Conservation (phyloP, 1,140 invertebrate species). For the Lordiphosa collinella region DNA sequence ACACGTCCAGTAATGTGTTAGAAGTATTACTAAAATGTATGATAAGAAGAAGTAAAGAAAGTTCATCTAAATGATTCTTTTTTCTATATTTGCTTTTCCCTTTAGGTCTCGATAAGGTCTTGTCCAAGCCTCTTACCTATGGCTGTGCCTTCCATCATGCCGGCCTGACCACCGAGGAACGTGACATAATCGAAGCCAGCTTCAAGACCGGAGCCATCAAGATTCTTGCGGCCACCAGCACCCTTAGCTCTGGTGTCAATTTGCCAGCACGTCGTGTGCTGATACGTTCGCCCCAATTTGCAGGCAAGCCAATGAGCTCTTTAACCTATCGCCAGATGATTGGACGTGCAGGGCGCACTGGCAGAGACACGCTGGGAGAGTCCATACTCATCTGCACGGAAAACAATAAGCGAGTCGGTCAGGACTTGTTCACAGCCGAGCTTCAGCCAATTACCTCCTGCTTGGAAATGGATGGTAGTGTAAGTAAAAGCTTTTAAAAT, state of each 20-base stretch:
- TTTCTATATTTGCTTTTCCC: no score
- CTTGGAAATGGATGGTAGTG: conserved; percentile 85
- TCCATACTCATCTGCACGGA: conserved; percentile 94
- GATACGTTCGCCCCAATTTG: conserved; percentile 91
- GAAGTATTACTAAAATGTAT: no score
- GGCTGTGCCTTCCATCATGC: conserved; percentile 98
- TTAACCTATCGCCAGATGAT: conserved; percentile 98
- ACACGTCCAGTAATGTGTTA: no score
- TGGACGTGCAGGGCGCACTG: conserved; percentile 96
- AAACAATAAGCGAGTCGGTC: conserved; percentile 85
- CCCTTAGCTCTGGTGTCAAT: conserved; percentile 97
- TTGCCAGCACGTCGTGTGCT: conserved; percentile 96
- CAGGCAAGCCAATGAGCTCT: conserved; percentile 88
- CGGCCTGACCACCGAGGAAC: conserved; percentile 97
- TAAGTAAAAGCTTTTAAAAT: no score
- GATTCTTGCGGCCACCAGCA: conserved; percentile 97
- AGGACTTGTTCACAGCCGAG: conserved; percentile 84
- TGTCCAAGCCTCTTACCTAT: conserved; percentile 90
- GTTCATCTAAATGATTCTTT: no score
- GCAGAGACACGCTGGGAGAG: conserved; percentile 89
- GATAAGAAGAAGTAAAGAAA: no score
- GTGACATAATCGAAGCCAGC: conserved; percentile 95
- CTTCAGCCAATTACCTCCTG: conserved; percentile 91
- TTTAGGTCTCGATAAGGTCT: conserved; percentile 86
- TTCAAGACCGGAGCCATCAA: conserved; percentile 89